Conservation (phyloP, 2,888 invertebrate species). For the Scelioninae gen. 2 region DNA sequence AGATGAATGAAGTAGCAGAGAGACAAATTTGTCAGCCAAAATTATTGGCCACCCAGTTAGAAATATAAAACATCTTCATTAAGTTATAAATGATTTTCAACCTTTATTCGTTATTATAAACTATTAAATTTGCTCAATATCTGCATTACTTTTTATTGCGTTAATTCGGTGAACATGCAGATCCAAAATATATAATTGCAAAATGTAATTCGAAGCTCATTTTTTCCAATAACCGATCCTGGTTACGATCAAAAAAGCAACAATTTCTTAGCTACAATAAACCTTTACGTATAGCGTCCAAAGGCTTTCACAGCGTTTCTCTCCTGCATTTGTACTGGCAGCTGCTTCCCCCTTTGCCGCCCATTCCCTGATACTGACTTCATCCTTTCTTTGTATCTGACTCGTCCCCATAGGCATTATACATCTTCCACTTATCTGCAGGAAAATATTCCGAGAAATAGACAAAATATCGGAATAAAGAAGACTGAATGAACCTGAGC, state of each 20-base stretch:
- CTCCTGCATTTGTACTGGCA: slow-evolving; percentile 47
- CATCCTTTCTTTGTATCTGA: slow-evolving; percentile 63
- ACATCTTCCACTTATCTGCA: slow-evolving; percentile 66
- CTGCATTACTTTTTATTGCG: too few species aligned
- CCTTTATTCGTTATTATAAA: too few species aligned
- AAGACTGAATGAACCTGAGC: slow-evolving; percentile 34
- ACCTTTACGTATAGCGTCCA: slow-evolving; percentile 31
- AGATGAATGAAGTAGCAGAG: too few species aligned
- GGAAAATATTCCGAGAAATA: slow-evolving; percentile 64
- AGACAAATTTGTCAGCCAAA: too few species aligned
- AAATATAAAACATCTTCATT: too few species aligned
- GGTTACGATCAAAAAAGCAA: slow-evolving; percentile 11
- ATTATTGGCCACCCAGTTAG: too few species aligned
- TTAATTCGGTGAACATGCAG: too few species aligned
- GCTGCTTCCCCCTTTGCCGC: slow-evolving; percentile 35
- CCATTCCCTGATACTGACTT: slow-evolving; percentile 42
- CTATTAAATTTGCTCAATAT: too few species aligned
- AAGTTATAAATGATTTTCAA: too few species aligned
- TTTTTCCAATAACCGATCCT: slow-evolving; percentile 16
- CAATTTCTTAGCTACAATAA: slow-evolving; percentile 40
- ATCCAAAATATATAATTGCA: too few species aligned
- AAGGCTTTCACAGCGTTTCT: slow-evolving; percentile 42
- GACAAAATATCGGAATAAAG: slow-evolving; percentile 53
- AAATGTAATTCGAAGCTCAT: slow-evolving; percentile 4
- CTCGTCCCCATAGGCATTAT: slow-evolving; percentile 65